Evolutionary conservation across 2,113 vertebrate species (phyloP).

Genomic region (Eurystomus gularis): DNA sequence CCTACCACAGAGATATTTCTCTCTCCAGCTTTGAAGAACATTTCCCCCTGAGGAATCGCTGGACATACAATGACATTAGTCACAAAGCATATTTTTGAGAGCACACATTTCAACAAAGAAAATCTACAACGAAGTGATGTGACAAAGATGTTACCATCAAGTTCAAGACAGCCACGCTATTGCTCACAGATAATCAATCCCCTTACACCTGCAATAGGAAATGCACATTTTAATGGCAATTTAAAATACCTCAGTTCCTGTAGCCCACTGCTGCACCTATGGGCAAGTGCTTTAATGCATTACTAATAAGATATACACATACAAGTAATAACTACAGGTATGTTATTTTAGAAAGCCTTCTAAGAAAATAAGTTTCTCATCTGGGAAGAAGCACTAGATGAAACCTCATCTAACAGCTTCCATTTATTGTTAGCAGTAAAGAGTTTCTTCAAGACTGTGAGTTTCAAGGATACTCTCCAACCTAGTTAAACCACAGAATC

Average conservation of each 20-base stretch:
- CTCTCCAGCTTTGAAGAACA: background rate
- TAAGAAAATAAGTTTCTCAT: background rate
- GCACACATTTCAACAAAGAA: background rate
- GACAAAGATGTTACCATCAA: background rate
- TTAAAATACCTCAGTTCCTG: background rate
- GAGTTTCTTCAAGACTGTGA: background rate
- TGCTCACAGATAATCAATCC: background rate
- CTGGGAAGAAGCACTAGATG: background rate
- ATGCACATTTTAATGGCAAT: background rate
- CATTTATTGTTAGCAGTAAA: background rate
- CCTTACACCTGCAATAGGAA: background rate
- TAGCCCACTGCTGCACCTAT: background rate
- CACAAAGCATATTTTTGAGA: background rate
- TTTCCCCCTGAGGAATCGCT: background rate
- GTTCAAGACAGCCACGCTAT: background rate
- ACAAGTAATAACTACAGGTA: background rate
- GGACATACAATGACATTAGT: accelerated
- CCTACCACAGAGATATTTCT: background rate
- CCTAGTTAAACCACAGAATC: too few relatives aligned
- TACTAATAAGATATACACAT: background rate
- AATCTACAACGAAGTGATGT: background rate
- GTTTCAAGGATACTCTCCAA: background rate
- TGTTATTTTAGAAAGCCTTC: background rate
- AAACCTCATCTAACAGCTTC: background rate
- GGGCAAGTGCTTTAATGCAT: background rate